Conservation (phyloP, 2,888 invertebrate genomes). For the Caenorhabditis wallacei region DNA sequence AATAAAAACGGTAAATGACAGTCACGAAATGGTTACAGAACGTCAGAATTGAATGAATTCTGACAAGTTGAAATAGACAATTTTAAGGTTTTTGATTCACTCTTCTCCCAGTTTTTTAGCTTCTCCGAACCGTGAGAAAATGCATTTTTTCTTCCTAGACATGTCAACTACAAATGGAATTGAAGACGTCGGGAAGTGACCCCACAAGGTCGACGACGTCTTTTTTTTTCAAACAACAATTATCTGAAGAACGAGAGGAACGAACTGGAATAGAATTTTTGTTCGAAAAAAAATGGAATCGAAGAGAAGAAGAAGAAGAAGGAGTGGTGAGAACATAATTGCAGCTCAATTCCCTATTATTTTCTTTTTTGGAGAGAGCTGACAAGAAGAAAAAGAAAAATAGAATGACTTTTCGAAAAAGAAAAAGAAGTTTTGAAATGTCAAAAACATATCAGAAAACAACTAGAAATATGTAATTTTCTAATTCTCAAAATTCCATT, state of each 20-base stretch:
- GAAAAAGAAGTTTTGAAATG: background rate
- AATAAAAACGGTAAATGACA: conserved; percentile 20
- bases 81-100: conserved; percentile 33
- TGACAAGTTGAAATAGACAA: conserved; percentile 7
- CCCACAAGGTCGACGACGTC: conserved; percentile 49
- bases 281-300: conserved; percentile 8
- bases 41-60: conserved; percentile 18
- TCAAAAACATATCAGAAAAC: conserved; percentile 10
- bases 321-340: conserved; percentile 23
- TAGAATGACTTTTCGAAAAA: background rate
- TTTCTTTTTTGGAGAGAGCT: conserved; percentile 14
- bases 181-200: conserved; percentile 45
- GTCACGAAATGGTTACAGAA: conserved; percentile 9
- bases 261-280: conserved; percentile 52
- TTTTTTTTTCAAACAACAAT: conserved; percentile 53
- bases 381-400: background rate
- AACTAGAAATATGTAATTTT: background rate
- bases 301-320: too few relatives aligned
- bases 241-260: conserved; percentile 21
- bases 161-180: conserved; percentile 57
- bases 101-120: conserved; percentile 6
- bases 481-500: too few relatives aligned
- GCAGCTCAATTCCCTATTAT: conserved; percentile 34
- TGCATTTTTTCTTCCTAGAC: conserved; percentile 3
- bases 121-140: conserved; percentile 60